Conservation (phyloP, 2,113 vertebrate species). For the Macrotus californicus region DNA sequence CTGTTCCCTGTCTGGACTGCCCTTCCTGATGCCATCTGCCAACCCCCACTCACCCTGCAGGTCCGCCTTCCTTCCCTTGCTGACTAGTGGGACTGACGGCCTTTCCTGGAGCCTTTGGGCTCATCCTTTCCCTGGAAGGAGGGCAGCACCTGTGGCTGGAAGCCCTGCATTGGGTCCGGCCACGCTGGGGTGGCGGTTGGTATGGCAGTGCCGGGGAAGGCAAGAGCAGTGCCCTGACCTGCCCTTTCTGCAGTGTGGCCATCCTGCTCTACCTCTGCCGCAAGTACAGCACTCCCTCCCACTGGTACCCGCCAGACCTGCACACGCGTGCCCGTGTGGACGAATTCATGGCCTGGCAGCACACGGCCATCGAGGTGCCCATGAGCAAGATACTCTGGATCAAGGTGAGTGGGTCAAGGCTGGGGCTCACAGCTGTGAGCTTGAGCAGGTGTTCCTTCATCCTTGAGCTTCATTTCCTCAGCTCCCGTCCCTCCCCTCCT, state of each 20-base stretch:
- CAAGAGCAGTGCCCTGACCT: neutral
- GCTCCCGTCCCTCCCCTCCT: neutral
- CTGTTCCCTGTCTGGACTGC: neutral
- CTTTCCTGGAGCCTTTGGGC: neutral
- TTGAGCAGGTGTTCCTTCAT: neutral
- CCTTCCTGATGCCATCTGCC: neutral
- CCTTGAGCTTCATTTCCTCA: neutral
- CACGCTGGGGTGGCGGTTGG: fast-evolving
- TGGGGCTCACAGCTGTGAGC: neutral
- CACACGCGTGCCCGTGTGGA: constrained; percentile 80
- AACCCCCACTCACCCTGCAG: neutral
- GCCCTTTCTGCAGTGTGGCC: constrained; percentile 69
- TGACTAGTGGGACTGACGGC: neutral
- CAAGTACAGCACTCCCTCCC: constrained; percentile 76
- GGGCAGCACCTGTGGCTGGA: neutral
- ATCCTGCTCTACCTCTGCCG: constrained; percentile 80
- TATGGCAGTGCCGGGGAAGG: fast-evolving
- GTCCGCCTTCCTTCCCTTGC: neutral
- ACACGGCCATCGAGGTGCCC: constrained; percentile 77
- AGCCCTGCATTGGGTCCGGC: neutral
- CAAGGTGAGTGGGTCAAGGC: constrained; percentile 69
- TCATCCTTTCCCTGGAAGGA: neutral
- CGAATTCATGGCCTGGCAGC: constrained; percentile 89
- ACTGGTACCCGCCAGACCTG: constrained; percentile 88
- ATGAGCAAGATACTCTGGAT: constrained; percentile 79